Evolutionary conservation across 2,797 vertebrate species (phyloP).

Genomic region (Esox masquinongy): DNA sequence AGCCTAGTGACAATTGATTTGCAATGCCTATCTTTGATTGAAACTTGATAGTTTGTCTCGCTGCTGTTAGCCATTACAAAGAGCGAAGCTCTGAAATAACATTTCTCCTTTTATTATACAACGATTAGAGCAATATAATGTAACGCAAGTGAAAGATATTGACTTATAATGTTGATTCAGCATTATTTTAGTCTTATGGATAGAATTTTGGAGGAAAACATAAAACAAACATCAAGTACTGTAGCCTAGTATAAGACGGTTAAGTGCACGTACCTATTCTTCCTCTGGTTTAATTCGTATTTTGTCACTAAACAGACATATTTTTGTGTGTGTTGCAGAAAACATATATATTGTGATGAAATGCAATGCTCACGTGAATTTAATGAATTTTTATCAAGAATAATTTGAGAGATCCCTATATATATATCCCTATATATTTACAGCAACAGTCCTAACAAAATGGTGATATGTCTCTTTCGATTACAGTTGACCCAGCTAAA

Average conservation of each 20-base stretch:
- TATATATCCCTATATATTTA: neutral
- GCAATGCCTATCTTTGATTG: neutral
- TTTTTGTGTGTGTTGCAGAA: neutral
- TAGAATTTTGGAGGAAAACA: neutral
- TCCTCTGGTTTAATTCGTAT: neutral
- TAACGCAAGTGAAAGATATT: neutral
- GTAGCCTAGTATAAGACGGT: neutral
- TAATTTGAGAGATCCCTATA: neutral
- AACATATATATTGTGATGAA: neutral
- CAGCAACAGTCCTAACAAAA: slow-evolving; percentile 7
- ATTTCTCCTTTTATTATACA: neutral
- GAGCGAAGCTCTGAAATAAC: neutral
- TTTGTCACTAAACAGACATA: neutral
- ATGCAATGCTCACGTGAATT: neutral
- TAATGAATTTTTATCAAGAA: neutral
- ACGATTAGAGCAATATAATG: no score
- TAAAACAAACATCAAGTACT: neutral
- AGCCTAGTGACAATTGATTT: slow-evolving; percentile 3
- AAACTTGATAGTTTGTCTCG: neutral
- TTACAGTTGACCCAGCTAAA: slow-evolving; percentile 10
- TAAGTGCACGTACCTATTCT: neutral
- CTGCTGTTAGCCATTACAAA: neutral
- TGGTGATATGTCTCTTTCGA: slow-evolving; percentile 1
- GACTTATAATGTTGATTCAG: neutral
- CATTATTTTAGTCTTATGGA: neutral